Percentiles rank a stretch among this genome's conserved stretches.
Evolutionary conservation across 2,797 vertebrate species (phyloP).

Genomic region (Heliangelus exortis): DNA sequence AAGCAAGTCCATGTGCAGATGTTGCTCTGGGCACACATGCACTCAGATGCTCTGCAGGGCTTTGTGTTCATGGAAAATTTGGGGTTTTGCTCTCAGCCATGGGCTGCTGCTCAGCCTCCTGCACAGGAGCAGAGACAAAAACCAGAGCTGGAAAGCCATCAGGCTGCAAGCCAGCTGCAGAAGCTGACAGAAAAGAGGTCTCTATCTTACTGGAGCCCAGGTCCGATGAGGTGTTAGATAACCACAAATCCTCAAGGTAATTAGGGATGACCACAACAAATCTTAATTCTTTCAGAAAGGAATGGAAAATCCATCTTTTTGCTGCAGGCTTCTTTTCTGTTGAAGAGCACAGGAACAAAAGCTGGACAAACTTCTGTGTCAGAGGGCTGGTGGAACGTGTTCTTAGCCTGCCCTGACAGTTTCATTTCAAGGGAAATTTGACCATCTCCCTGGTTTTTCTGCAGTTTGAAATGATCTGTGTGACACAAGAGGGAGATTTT

Average conservation of each 20-base stretch:
- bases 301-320: not conserved
- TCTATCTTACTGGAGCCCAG: not conserved
- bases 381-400: not conserved
- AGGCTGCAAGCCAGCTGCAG: not conserved
- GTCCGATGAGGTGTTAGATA: not conserved
- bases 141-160: not conserved
- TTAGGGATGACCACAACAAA: not conserved
- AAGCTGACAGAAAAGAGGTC: not conserved
- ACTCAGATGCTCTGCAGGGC: not conserved
- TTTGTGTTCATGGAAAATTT: not conserved
- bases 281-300: not conserved
- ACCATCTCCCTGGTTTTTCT: fast-evolving
- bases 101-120: not conserved
- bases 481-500: not conserved
- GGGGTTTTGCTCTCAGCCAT: not conserved
- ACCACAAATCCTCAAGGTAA: not conserved
- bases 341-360: not conserved
- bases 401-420: not conserved
- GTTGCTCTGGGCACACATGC: not conserved
- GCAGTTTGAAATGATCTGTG: not conserved
- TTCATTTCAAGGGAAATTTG: not conserved
- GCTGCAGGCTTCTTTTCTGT: not conserved
- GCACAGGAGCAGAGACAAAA: not conserved
- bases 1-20: not conserved
- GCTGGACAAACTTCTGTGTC: fast-evolving